Base-by-base conservation (phyloP, 2,888 invertebrate species). In the Macaria liturata region DNA sequence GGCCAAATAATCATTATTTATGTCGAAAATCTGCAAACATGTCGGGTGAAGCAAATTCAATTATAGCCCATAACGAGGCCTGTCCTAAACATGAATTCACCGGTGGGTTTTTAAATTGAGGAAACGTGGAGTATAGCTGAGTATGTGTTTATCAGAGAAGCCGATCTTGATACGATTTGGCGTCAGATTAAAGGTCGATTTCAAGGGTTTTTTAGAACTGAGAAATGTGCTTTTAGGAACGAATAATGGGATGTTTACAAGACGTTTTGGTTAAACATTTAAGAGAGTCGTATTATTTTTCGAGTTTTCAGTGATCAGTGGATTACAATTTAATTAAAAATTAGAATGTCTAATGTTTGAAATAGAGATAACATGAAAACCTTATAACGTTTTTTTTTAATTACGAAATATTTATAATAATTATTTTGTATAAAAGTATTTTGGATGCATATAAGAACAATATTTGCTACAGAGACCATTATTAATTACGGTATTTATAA, bases 51-150 rank as follows among this genome's bases (percentile, higher is more conserved):
- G 76, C 74, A 78, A 67, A 67, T 65, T 67, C 67, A 67, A 67
- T 67, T 67, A 67, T 50, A 53, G 60, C 47, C 57, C 43, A 57
- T 60, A 67, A 65, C 63, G 55, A 63, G 43, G 71, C 67, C 74
- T 74, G 76, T 75, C 76, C 71, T 67, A 71, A 76, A 75, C 79
- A 78, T 72, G 69, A 71, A 75, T 75, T 75, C 74, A 71, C 70
- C 69, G 57, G 67, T 70, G 66, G 70, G 72, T 78, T 78, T 78
- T 73, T 76, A 57, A 58, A 83, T 77, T 73, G 70, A 68, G 73
- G 74, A 80, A 80, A 80, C 40, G 53, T 77, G 30, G 31, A 49
- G 20, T 45, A 42, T 42, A 37, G 5, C 34, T 37, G 34, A 37
- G 34, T 9, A 9, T 42, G 44, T 57, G 57, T 43, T 57, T 57